Conservation (phyloP, 2,797 vertebrate genomes). For the Notolabrus celidotus region DNA sequence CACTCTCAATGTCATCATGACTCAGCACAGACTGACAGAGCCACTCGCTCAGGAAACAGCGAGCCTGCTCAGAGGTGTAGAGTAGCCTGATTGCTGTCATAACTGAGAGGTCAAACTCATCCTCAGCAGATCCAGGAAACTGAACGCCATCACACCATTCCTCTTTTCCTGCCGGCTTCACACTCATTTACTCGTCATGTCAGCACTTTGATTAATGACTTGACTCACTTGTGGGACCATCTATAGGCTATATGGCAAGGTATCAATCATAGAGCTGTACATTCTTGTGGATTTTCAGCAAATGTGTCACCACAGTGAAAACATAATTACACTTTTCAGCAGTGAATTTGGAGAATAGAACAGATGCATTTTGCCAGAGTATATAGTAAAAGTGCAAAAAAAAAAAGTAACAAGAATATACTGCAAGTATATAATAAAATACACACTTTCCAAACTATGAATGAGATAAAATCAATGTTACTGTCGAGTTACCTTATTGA, state of each 20-base stretch:
- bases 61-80: slow-evolving; percentile 55
- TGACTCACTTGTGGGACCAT: slow-evolving; percentile 57
- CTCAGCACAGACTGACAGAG: slow-evolving; percentile 63
- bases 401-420: too few relatives aligned
- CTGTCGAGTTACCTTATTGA: too few relatives aligned
- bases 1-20: slow-evolving; percentile 79
- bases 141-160: slow-evolving; percentile 33
- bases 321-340: slow-evolving; percentile 70
- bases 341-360: slow-evolving; percentile 19
- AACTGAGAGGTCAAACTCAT: slow-evolving; percentile 57
- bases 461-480: too few relatives aligned
- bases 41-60: slow-evolving; percentile 61
- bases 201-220: slow-evolving; percentile 69
- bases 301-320: slow-evolving; percentile 45
- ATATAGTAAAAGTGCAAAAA: too few relatives aligned
- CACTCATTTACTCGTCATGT: slow-evolving; percentile 47
- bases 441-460: too few relatives aligned
- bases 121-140: slow-evolving; percentile 58
- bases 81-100: slow-evolving; percentile 61
- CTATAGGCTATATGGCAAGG: slow-evolving; percentile 35
- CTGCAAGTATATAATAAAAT: too few relatives aligned
- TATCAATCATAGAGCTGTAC: slow-evolving; percentile 69
- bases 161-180: slow-evolving; percentile 39
- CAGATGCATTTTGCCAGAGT: too few relatives aligned
- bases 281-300: slow-evolving; percentile 57